phyloP scores from a whole-genome alignment of 2,113 vertebrate species.

The Cromileptes altivelis region DNA sequence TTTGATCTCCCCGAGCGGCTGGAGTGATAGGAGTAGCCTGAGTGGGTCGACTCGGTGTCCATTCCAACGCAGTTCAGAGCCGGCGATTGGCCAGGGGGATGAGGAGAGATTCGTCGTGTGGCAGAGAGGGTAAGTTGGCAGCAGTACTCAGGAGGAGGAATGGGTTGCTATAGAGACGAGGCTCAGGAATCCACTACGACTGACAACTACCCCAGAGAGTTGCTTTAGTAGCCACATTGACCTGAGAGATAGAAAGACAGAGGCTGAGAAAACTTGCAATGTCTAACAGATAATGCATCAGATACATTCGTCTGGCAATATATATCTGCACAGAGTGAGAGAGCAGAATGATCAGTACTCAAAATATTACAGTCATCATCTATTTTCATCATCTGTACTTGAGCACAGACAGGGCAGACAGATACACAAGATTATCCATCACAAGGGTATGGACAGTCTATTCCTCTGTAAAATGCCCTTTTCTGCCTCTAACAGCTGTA shows the following conservation, averaged over 20 bases:
- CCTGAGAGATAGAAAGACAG: slow-evolving; percentile 62
- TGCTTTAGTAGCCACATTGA: slow-evolving; percentile 68
- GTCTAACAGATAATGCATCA: slow-evolving; percentile 22
- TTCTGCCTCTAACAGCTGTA: not conserved
- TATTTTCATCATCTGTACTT: not conserved
- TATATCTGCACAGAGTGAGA: not conserved
- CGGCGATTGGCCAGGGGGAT: slow-evolving; percentile 47
- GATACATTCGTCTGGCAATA: not conserved
- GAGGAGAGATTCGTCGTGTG: slow-evolving; percentile 54
- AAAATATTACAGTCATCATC: not conserved
- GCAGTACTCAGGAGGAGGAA: slow-evolving; percentile 51
- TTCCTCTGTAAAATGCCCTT: not conserved
- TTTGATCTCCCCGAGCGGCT: slow-evolving; percentile 93
- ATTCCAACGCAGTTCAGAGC: slow-evolving; percentile 81
- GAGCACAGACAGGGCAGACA: not conserved
- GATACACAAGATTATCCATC: not conserved
- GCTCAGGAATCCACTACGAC: slow-evolving; percentile 64
- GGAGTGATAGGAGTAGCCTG: slow-evolving; percentile 94
- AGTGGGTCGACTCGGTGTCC: slow-evolving; percentile 96
- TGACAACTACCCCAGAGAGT: slow-evolving; percentile 65
- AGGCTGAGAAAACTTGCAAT: not conserved
- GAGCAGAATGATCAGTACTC: not conserved
- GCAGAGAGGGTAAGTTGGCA: slow-evolving; percentile 45
- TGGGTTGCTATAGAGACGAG: slow-evolving; percentile 73
- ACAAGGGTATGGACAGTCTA: not conserved